phyloP scores from a whole-genome alignment of 2,888 invertebrate species.

The Drosophila bunnanda region DNA sequence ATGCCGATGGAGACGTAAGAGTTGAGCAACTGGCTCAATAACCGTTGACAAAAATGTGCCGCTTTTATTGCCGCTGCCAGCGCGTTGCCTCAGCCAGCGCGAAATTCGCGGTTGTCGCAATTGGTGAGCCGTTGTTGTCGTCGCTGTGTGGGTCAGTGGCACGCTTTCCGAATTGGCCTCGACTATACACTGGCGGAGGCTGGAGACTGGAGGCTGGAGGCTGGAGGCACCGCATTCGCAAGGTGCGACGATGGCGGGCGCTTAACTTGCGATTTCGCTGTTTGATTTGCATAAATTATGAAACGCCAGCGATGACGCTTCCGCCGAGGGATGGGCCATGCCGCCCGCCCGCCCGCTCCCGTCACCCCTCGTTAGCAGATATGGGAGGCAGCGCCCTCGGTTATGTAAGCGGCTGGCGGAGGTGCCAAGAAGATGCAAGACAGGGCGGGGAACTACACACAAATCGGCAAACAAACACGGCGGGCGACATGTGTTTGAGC shows the following conservation, averaged over 20 bases:
- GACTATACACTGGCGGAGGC: slow-evolving; percentile 7
- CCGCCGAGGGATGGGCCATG: slow-evolving; percentile 55
- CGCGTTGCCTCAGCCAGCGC: slow-evolving; percentile 45
- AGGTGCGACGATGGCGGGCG: slow-evolving; percentile 9
- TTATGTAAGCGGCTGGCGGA: slow-evolving; percentile 39
- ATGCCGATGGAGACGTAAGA: slow-evolving; percentile 49
- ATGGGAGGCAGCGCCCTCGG: slow-evolving; percentile 33
- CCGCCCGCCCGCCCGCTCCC: slow-evolving; percentile 13
- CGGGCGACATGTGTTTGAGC: slow-evolving; percentile 13
- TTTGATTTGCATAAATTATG: slow-evolving; percentile 63
- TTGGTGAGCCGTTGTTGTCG: slow-evolving; percentile 35
- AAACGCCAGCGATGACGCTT: slow-evolving; percentile 60
- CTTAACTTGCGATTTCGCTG: slow-evolving; percentile 37
- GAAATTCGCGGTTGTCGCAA: slow-evolving; percentile 57
- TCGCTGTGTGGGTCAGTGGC: slow-evolving; percentile 76
- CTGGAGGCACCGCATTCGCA: slow-evolving; percentile 30
- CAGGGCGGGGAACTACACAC: slow-evolving; percentile 60
- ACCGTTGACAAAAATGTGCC: slow-evolving; percentile 70
- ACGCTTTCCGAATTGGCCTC: slow-evolving; percentile 51
- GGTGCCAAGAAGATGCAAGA: slow-evolving; percentile 39
- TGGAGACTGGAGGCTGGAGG: slow-evolving; percentile 9
- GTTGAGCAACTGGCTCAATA: slow-evolving; percentile 66
- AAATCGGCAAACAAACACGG: slow-evolving; percentile 70
- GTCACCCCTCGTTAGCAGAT: slow-evolving; percentile 33
- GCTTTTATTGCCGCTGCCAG: slow-evolving; percentile 55